Evolutionary conservation across 2,888 invertebrate species (phyloP), one percentile per base, ranked within the genome.

Genomic region (Aleiodes leptofemur): DNA sequence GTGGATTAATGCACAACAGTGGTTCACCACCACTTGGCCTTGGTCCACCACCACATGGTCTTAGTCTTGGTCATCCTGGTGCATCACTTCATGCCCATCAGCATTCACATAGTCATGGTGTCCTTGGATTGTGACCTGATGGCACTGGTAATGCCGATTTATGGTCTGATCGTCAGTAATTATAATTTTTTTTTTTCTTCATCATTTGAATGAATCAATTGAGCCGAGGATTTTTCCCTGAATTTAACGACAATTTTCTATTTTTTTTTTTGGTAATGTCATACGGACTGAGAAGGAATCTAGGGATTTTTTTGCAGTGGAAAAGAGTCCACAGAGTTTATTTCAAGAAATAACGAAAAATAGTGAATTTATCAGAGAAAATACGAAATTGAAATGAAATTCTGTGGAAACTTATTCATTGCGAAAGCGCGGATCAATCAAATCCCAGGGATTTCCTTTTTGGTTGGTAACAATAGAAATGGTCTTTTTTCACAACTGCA

Each of bases 91-190:
- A 84, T 71, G 75, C 77, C 29, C 85, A 83, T 59, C 85, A 79
- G 57, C 79, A 84, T 72, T 76, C 81, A 6, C 82, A 82, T 74
- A 77, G 82, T 14, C 85, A 85, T 80, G 79, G 83, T 70, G 83
- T 84, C 1, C 73, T 85, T n/a, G 85, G 85, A 48, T 84, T 86
- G 83, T 86, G 86, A 86, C 84, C 83, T 69, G 81, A 80, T 29
- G 75, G 69, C 73, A 55, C 76, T 74, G 69, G 73, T 56, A 43
- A 69, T 73, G 66, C 31, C 76, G 77, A 74, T 51, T 73, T 77
- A 31, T 83, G 82, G 82, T 77, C 82, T 73, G 79, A 57, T 70
- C 80, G 80, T 72, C 79, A 77, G 78, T 83, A 55, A 61, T 23
- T 14, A 61, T 14, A 50, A 57, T 11, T 57, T 56, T 9, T 5